Percentiles rank a stretch among this genome's conserved stretches.
Conservation (phyloP, 2,888 invertebrate species). For the Clistopyga incitator region DNA sequence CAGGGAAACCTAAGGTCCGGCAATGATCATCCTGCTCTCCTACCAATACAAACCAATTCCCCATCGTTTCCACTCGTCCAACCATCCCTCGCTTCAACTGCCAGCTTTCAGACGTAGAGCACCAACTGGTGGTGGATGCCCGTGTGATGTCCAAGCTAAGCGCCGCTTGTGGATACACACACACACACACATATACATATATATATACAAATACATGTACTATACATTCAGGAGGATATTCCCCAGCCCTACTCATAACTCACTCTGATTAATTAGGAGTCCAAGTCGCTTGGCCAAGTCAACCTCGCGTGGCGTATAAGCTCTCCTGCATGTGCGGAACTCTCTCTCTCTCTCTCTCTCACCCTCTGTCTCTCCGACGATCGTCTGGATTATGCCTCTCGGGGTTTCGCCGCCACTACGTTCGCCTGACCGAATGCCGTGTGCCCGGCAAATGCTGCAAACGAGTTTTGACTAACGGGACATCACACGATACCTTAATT, state of each 20-base stretch:
- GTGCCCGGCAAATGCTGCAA: conserved; percentile 58
- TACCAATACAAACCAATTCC: conserved; percentile 63
- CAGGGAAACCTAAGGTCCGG: no score
- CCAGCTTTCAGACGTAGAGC: conserved; percentile 59
- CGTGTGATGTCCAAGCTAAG: conserved; percentile 24
- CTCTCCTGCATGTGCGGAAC: conserved; percentile 11
- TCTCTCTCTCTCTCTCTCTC: conserved; percentile 1
- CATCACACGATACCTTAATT: conserved; percentile 68
- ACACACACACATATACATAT: background rate
- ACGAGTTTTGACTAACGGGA: conserved; percentile 66
- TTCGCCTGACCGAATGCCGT: conserved; percentile 15
- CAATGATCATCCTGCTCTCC: no score
- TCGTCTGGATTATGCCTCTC: conserved; percentile 10
- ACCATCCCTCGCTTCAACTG: conserved; percentile 55
- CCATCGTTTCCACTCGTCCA: conserved; percentile 28
- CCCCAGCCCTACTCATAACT: conserved; percentile 67
- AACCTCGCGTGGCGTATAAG: conserved; percentile 63
- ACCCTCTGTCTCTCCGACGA: conserved; percentile 9
- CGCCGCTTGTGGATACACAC: background rate
- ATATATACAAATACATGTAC: conserved; percentile 1
- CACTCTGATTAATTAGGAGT: conserved; percentile 72
- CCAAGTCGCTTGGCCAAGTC: conserved; percentile 63
- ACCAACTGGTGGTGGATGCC: conserved; percentile 23
- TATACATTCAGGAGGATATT: conserved; percentile 62
- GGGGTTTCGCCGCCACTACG: conserved; percentile 7